Evolutionary conservation across 2,888 invertebrate genomes (phyloP), one percentile per base, ranked within the genome.

Genomic region (Chloroclysta siterata): DNA sequence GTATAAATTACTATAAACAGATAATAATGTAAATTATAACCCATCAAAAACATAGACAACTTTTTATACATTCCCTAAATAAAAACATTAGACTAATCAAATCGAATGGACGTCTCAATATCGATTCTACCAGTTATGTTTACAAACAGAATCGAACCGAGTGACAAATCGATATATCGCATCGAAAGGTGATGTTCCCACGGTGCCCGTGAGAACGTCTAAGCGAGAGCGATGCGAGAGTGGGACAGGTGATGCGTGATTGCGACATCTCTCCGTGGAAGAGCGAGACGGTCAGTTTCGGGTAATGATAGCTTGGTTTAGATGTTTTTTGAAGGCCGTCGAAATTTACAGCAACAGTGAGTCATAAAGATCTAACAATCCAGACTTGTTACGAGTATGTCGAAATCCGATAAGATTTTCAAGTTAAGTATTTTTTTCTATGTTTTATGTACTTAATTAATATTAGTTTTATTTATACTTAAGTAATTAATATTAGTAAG

Each of bases 171-270:
- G 78, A 76, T 78, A 76, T 68, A 75, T 75, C 72, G 74, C 68
- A 71, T 74, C 72, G 73, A 83, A 83, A 83, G 83, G 83, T 83
- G 82, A 79, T 70, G 81, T 83, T 83, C 83, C 79, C 83, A 83
- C 83, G 83, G 76, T 64, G 22, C 76, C 53, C 83, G 83, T 83
- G 83, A 78, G 83, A 84, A 79, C 76, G 79, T 71, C 73, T 72
- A 70, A 73, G 76, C 72, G 77, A 74, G 81, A 75, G 64, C 55
- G 44, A 47, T 54, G 51, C 14, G n/a, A 58, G 68, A 68, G 22
- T 54, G 62, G 22, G 72, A 68, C 41, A 22, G 62, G 8, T 17
- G 60, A 68, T 63, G 60, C 54, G 55, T 54, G 64, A 69, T 70
- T 70, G 63, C 70, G 65, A 71, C 63, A 63, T 55, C 53, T 56